Evolutionary conservation across 2,888 invertebrate species (phyloP), one percentile per base, ranked within the genome.

Genomic region (Portevinia maculata): DNA sequence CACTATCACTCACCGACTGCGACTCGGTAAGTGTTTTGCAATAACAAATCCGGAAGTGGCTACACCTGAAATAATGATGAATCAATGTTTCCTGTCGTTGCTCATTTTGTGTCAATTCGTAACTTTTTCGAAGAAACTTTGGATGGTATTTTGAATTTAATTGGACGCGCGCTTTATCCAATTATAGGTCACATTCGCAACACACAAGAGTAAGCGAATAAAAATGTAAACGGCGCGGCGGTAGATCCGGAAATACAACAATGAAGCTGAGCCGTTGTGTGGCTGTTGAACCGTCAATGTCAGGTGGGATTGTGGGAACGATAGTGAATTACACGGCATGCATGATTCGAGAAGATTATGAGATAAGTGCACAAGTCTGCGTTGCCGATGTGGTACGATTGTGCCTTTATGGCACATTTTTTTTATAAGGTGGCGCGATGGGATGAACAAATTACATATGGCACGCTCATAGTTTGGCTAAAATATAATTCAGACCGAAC

Each of bases 221-320:
- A 57, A 64, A 30, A 69, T 48, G 57, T 62, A 50, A 15, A 28
- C 67, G 17, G 50, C 28, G 34, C 67, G 17, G 50, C 28, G 48
- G 41, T 70, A 75, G 11, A 64, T 81, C 81, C 81, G 81, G 81
- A 81, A 76, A 70, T 69, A 52, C 62, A 46, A 70, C 57, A 59
- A 64, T 34, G 19, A 44, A 37, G 15, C 39, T 39, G 44, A 44
- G 15, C 37, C 39, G 13, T 9, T 9, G 17, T 37, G 37, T 70
- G 64, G 24, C 28, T 75, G 17, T 60, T 76, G 48, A 79, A 64
- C 75, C 50, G 64, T 69, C 57, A 67, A 28, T 75, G 59, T 59
- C 67, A 75, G 64, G 57, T 64, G 32, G 46, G 34, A 32, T 24
- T 8, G 55, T 62, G 24, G 41, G 32, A 28, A 28, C 4, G 17